Percentiles rank a stretch among this genome's conserved stretches.
Conservation (phyloP, 2,797 vertebrate species). For the Tamandua tetradactyla region DNA sequence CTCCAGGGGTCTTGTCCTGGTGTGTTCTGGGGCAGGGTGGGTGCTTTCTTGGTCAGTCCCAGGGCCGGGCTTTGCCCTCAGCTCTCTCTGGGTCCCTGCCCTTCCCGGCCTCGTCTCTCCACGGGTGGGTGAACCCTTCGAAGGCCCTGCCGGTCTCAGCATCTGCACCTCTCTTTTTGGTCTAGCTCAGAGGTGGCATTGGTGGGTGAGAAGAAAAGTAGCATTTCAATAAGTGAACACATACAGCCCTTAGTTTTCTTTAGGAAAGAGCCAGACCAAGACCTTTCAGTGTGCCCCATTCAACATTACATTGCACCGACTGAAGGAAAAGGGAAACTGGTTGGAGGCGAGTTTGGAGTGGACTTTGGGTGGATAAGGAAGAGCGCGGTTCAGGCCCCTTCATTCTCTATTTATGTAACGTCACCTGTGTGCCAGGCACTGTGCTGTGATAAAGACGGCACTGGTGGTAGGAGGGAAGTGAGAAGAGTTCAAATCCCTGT, state of each 20-base stretch:
- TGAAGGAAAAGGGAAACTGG: not conserved
- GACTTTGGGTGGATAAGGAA: not conserved
- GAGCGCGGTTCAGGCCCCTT: accelerated
- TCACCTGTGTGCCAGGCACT: accelerated
- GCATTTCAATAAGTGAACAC: not conserved
- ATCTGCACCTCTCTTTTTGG: not conserved
- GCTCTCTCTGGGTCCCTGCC: accelerated
- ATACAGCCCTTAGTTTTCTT: not conserved
- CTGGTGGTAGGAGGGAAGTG: accelerated
- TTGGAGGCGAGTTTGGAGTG: not conserved
- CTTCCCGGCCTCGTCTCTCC: not conserved
- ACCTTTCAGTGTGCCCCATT: not conserved
- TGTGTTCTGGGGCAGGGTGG: not conserved
- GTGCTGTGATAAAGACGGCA: not conserved
- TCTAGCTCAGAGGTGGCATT: not conserved
- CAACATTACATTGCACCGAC: not conserved
- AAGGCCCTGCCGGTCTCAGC: not conserved
- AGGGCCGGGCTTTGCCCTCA: not conserved
- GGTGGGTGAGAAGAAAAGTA: not conserved
- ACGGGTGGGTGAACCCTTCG: not conserved
- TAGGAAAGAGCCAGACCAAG: not conserved
- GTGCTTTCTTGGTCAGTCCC: not conserved
- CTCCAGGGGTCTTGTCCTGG: not conserved
- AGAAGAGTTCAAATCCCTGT: not conserved
- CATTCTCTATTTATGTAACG: no score